Base-by-base conservation (phyloP, 1,140 invertebrate genomes). In the Mya arenaria region DNA sequence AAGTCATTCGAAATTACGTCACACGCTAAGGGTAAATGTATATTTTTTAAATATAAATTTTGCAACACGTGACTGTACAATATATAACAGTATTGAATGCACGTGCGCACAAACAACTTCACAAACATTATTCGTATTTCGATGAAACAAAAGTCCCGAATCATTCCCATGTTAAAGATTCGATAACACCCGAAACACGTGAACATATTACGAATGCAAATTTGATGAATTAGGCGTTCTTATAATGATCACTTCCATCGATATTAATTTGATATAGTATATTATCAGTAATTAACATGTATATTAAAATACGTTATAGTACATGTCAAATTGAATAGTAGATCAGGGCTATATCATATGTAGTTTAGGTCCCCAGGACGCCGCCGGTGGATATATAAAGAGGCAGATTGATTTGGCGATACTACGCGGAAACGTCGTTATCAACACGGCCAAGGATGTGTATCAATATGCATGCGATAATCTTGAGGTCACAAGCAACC, bases 331-430 rank as follows among this genome's bases (percentile, higher is more conserved):
- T n/a, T n/a, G n/a, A n/a, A n/a, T n/a, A n/a, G n/a, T n/a, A n/a
- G n/a, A n/a, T n/a, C n/a, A n/a, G n/a, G n/a, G n/a, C n/a, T n/a
- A n/a, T n/a, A n/a, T 75, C 30, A 52, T 62, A 17, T 4, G 82
- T 23, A 84, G 73, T 36, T 73, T 41, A 37, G 74, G 82, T 28
- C 44, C 37, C 30, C 82, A 84, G 36, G 82, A 84, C 60, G 68
- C 82, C 2, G 60, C 82, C 6, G 82, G 74, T 4, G 79, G 58
- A 17, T 48, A 63, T 15, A 1, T 73, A 52, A 82, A 73, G 68
- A 19, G 58, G 23, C 60, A 56, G 30, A 41, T 60, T n/a, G 69
- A 82, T 52, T 19, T 73, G 6, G 79, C 58, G 4, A 55, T 73
- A n/a, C 44, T 82, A 32, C 10, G 69, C 19, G 71, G 69, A 48